Percentiles rank a stretch among this genome's conserved stretches.
phyloP scores from a whole-genome alignment of 2,888 invertebrate species.

The Sinohyriopsis cumingii region DNA sequence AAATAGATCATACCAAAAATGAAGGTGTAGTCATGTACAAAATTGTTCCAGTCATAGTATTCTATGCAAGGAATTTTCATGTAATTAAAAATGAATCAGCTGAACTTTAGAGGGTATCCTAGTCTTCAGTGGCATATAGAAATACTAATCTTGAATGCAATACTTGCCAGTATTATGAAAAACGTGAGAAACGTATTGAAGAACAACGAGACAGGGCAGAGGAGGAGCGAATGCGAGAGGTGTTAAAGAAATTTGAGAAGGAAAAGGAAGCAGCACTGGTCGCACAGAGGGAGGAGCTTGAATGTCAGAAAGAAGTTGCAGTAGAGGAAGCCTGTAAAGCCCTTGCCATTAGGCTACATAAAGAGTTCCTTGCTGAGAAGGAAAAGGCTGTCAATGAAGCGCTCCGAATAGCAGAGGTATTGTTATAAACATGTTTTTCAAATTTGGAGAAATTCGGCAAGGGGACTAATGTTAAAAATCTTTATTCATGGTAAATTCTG shows the following conservation, averaged over 20 bases:
- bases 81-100: too few species aligned
- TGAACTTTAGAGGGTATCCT: too few species aligned
- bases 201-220: constrained; percentile 62
- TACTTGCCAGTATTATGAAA: constrained; percentile 56
- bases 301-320: constrained; percentile 56
- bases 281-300: constrained; percentile 60
- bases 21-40: too few species aligned
- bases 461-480: too few species aligned
- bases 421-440: background rate
- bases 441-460: too few species aligned
- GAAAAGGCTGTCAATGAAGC: constrained; percentile 60
- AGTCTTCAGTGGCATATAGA: too few species aligned
- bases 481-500: too few species aligned
- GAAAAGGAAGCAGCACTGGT: constrained; percentile 60
- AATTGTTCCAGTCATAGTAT: too few species aligned
- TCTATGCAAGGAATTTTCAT: too few species aligned
- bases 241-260: constrained; percentile 50
- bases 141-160: too few species aligned
- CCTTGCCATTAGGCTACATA: constrained; percentile 45
- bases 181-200: constrained; percentile 54
- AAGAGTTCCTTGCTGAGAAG: constrained; percentile 59
- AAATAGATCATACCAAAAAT: too few species aligned
- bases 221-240: constrained; percentile 57
- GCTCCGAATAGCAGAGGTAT: constrained; percentile 58
- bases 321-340: constrained; percentile 58